Base-by-base conservation (phyloP, 2,888 invertebrate species). In the Drosophila glabriapex region DNA sequence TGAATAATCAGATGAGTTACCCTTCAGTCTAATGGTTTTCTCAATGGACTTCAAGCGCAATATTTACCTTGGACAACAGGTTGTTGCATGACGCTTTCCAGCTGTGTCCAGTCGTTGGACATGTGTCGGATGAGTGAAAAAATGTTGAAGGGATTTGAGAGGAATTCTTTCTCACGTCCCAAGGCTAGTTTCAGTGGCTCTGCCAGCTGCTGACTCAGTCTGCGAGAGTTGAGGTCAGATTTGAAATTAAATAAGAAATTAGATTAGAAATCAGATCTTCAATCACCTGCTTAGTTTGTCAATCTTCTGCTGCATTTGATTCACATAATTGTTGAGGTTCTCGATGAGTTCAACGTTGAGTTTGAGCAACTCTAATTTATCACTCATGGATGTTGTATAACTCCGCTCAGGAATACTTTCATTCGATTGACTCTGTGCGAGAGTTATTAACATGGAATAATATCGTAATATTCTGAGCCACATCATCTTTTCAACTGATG, bases 51-150 rank as follows among this genome's bases (percentile, higher is more conserved):
- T 41, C 2, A 41, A 5, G n/a, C 19, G 10, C 46, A 46, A 25
- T 25, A 19, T 25, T 12, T n/a, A 80, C 87, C 70, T 68, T 68
- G 56, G 0, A 78, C 83, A n/a, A 69, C 52, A 22, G 50, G 37
- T 16, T 64, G 46, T 6, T 50, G 19, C 68, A 85, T 70, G 0
- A 65, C 6, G 4, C 31, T n/a, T 22, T 69, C 52, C 3, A 85
- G 4, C 1, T 65, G 19, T 0, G 7, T 9, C 84, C 84, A 84
- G 19, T 82, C 84, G 2, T 53, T 33, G 16, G 70, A 37, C 78
- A 80, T 61, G 35, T 80, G 83, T 0, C 83, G 71, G 12, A 85
- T 55, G 7, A 84, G 76, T 2, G 75, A 70, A 33, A 59, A 87
- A 29, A 65, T 68, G 49, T 80, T 56, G 3, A 84, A 37, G 0